These are phyloP conservation scores for Pristiophorus japonicus DNA, from an alignment of 2,113 vertebrate species.

Conservation along the genomic window DNA sequence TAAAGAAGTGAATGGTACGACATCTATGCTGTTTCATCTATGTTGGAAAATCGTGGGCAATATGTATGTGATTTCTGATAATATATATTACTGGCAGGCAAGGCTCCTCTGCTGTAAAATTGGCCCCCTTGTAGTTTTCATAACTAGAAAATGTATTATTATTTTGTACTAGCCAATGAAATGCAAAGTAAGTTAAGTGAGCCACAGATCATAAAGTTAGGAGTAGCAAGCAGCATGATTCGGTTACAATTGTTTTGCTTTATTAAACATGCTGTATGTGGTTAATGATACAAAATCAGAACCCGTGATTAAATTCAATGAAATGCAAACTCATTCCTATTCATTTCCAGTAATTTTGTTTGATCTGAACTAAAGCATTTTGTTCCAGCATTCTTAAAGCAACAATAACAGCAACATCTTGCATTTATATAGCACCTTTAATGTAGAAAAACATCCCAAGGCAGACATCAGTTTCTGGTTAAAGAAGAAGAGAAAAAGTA, in stretches of 20 bases:
- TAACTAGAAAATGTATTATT: neutral
- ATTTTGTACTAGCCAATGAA: neutral
- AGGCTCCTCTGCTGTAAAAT: neutral
- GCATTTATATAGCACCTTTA: neutral
- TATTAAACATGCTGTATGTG: neutral
- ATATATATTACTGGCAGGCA: neutral
- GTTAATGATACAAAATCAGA: neutral
- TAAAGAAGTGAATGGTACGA: neutral
- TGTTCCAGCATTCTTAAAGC: neutral
- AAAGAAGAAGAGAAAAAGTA: neutral
- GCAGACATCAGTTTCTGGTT: neutral
- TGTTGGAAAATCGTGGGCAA: neutral
- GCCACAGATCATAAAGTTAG: neutral
- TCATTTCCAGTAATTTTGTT: neutral
- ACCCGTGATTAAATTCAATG: neutral
- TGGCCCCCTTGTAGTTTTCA: neutral
- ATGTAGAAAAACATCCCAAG: neutral
- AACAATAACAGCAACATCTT: neutral
- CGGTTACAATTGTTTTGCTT: neutral
- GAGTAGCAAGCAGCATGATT: neutral
- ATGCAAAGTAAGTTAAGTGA: neutral
- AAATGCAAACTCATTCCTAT: neutral
- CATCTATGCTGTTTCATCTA: neutral
- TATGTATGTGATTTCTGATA: neutral
- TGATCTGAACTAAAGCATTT: neutral